A percentile compares a stretch with the other conserved stretches of the same genome.
Conservation (phyloP, 2,888 invertebrate genomes). For the Drosophila prolongata region DNA sequence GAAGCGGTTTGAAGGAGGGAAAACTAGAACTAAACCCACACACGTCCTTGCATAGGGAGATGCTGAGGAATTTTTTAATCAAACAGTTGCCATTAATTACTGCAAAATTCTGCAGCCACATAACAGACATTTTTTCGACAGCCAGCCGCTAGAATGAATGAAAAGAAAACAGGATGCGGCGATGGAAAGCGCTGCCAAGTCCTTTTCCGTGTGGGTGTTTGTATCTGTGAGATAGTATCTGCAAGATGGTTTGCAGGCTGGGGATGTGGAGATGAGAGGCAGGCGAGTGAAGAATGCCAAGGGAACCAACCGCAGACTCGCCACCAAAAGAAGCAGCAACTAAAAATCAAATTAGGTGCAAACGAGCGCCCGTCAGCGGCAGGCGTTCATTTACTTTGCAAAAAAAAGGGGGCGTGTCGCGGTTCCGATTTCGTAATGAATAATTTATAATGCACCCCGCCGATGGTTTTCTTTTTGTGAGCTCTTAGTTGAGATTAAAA, state of each 20-base stretch:
- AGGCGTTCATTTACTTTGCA: conserved; percentile 14
- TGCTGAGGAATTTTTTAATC: conserved; percentile 83
- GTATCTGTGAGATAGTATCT: conserved; percentile 28
- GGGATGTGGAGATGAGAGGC: background rate
- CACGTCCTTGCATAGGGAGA: conserved; percentile 10
- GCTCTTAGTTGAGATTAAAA: conserved; percentile 83
- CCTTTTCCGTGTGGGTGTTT: conserved; percentile 25
- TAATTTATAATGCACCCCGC: conserved; percentile 79
- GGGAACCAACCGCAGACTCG: conserved; percentile 16
- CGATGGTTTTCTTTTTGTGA: conserved; percentile 36
- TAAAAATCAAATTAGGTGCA: conserved; percentile 84
- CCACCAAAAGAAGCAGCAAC: conserved; percentile 67
- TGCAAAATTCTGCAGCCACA: conserved; percentile 81
- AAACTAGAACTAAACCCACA: conserved; percentile 30
- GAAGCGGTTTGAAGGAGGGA: background rate
- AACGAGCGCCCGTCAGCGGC: conserved; percentile 72
- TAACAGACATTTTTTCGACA: conserved; percentile 80
- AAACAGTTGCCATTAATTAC: conserved; percentile 84
- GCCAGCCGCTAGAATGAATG: conserved; percentile 55
- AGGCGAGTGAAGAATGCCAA: conserved; percentile 21
- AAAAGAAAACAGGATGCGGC: conserved; percentile 55
- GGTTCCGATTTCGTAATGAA: conserved; percentile 76
- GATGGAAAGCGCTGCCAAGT: conserved; percentile 51
- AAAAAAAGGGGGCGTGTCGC: conserved; percentile 40
- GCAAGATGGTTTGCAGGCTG: conserved; percentile 8